Evolutionary conservation across 2,888 invertebrate species (phyloP), one percentile per base, ranked within the genome.

Genomic region (Keiferia lycopersicella): DNA sequence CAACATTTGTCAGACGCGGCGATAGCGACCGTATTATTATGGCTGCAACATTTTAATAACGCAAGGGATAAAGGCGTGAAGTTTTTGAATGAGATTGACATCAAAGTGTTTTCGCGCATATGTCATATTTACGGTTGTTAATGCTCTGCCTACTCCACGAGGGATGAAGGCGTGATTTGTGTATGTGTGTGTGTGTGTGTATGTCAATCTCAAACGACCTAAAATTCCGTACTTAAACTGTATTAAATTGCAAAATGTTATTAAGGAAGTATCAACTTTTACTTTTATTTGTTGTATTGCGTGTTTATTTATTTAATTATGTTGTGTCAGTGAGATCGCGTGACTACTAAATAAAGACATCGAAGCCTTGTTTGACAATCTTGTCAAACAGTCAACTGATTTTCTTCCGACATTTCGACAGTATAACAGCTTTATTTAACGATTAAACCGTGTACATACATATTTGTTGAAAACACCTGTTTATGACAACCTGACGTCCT

Each of bases 251-350:
- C 26, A 26, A 26, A 22, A 26, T 53, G 4, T 22, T 22, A 26
- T 14, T 12, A 26, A 56, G 56, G 56, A 56, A 56, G 65, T 60
- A 67, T 59, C 45, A 64, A 63, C 48, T 60, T 51, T 56, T 56
- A 18, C n/a, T 10, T 56, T 34, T 16, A 56, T 34, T 56, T 30
- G 12, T 26, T 26, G n/a, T 34, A 26, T 26, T 56, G 16, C 26
- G 30, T 56, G n/a, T 56, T 56, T 53, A 26, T n/a, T 56, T 16
- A 56, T 30, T 56, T 56, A 56, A 56, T 56, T 26, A 26, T 34
- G 16, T 56, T 34, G 26, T 56, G 56, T 16, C 34, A 14, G 34
- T 56, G 3, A 1, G 30, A 56, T 56, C 56, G 56, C 56, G 56
- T 56, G 56, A 56, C 34, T 56, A 26, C 56, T 56, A 56, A 56